These are phyloP conservation scores for Phania funesta DNA, from an alignment of 2,888 invertebrate species.

Conservation along the genomic window DNA sequence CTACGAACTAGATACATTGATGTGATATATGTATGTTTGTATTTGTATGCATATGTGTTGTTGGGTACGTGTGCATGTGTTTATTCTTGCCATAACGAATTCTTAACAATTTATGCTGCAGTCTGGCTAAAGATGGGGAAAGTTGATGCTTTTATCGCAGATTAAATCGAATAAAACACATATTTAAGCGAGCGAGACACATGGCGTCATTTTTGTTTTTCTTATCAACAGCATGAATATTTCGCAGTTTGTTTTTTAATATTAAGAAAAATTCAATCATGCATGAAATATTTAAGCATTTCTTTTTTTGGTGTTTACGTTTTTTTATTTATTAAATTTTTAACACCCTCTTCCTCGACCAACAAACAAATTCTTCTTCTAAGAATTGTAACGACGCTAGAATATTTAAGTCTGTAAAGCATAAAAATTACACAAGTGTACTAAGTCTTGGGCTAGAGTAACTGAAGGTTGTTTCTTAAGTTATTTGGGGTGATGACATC, in stretches of 20 bases:
- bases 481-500: no score
- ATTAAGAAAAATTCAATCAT: constrained; percentile 23
- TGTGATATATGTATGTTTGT: no score
- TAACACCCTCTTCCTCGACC: not conserved
- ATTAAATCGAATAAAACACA: not conserved
- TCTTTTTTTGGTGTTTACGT: not conserved
- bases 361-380: not conserved
- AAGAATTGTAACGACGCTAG: no score
- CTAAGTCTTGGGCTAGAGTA: no score
- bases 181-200: not conserved
- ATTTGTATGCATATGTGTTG: no score
- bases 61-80: no score
- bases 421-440: no score
- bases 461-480: no score
- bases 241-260: not conserved
- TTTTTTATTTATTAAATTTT: constrained; percentile 4
- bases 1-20: no score
- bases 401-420: no score
- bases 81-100: not conserved
- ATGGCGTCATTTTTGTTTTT: constrained; percentile 7
- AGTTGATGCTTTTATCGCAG: not conserved
- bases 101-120: not conserved
- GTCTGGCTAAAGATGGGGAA: not conserved
- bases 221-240: not conserved
- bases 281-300: constrained; percentile 22